Conservation (phyloP, 2,113 vertebrate species). For the Cynopterus brachyotis region DNA sequence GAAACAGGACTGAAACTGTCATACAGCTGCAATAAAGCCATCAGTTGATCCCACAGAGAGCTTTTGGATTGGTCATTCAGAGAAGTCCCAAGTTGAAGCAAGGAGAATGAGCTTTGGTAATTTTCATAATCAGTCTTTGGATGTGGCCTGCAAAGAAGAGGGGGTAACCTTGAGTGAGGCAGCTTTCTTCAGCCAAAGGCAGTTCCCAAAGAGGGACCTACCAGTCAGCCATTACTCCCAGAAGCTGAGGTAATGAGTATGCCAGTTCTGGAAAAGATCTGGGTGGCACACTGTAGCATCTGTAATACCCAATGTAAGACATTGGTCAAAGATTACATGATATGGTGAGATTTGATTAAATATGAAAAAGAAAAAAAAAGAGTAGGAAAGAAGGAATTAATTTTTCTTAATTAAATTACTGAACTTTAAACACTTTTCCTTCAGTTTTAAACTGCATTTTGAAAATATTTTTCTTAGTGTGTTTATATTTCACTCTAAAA, state of each 20-base stretch:
- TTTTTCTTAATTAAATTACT: conserved; percentile 36
- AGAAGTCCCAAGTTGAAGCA: neutral
- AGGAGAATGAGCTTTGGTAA: neutral
- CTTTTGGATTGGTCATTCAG: neutral
- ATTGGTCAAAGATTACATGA: neutral
- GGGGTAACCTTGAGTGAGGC: neutral
- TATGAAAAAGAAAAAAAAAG: neutral
- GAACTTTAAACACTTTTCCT: neutral
- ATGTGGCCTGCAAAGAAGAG: neutral
- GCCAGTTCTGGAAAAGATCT: neutral
- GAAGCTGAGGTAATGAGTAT: neutral
- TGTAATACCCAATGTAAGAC: neutral
- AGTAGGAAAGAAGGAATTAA: neutral
- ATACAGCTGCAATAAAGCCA: neutral
- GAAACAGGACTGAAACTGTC: neutral
- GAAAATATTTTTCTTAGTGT: conserved; percentile 5
- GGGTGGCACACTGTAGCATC: neutral
- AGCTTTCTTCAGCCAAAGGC: neutral
- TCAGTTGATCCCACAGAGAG: neutral
- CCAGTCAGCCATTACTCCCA: neutral
- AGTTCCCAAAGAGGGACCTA: neutral
- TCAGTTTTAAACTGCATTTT: neutral
- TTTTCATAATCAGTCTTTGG: neutral
- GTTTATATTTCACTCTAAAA: neutral
- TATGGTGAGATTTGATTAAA: neutral